phyloP scores from a whole-genome alignment of 2,888 invertebrate species.

The Conops quadrifasciatus region DNA sequence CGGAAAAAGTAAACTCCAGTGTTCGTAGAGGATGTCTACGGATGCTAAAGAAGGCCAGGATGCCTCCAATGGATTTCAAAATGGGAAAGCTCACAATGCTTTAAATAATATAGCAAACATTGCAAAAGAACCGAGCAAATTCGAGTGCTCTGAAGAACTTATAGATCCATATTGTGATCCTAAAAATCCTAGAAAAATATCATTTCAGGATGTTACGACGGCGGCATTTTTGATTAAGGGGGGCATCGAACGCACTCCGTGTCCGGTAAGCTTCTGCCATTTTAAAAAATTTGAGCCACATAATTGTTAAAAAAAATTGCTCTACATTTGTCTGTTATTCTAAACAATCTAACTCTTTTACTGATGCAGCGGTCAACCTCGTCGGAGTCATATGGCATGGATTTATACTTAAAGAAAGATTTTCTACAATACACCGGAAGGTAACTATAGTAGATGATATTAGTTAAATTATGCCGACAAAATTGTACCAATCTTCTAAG shows the following conservation, averaged over 20 bases:
- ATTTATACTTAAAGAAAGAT: slow-evolving; percentile 92
- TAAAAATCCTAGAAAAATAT: slow-evolving; percentile 74
- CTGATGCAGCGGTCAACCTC: slow-evolving; percentile 79
- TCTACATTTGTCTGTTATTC: background rate
- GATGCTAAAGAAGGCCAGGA: background rate
- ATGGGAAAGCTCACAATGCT: background rate
- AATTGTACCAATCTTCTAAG: no score
- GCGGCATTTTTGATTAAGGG: slow-evolving; percentile 88
- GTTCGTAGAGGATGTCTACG: background rate
- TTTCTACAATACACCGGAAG: slow-evolving; percentile 95
- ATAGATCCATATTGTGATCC: slow-evolving; percentile 72
- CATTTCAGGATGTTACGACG: slow-evolving; percentile 87
- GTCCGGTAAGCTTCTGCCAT: slow-evolving; percentile 69
- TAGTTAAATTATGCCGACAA: background rate
- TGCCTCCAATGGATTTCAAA: slow-evolving; percentile 4
- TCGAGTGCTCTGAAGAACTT: slow-evolving; percentile 48
- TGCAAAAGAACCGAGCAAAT: slow-evolving; percentile 10
- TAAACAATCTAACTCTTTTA: background rate
- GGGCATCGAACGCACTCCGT: slow-evolving; percentile 85
- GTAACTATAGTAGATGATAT: slow-evolving; percentile 64
- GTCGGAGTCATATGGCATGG: slow-evolving; percentile 80
- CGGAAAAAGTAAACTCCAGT: no score
- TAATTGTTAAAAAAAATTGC: no score
- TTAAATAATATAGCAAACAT: slow-evolving; percentile 1
- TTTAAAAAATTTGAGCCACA: no score